Percentiles rank a stretch among this genome's conserved stretches.
These are phyloP conservation scores for Dynastes maya DNA, from an alignment of 2,888 invertebrate genomes.

Conservation along the genomic window DNA sequence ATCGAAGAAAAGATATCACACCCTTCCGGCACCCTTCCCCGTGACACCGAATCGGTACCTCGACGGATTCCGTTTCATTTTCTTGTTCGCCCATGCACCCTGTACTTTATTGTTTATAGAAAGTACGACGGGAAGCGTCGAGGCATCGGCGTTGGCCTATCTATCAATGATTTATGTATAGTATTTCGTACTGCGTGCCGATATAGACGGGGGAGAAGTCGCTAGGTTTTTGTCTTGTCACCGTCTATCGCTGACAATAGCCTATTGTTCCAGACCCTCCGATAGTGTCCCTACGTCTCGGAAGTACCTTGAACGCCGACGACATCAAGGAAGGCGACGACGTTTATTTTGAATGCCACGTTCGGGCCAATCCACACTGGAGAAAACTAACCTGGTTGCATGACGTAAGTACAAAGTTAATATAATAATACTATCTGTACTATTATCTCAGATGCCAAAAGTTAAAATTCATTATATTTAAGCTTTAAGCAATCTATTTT, in stretches of 20 bases:
- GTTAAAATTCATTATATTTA: too few relatives aligned
- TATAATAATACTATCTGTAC: not conserved
- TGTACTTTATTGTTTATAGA: conserved; percentile 34
- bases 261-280: conserved; percentile 82
- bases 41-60: conserved; percentile 17
- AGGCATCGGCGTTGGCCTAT: conserved; percentile 53
- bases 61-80: conserved; percentile 20
- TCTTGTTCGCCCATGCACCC: conserved; percentile 29
- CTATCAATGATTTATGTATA: conserved; percentile 62
- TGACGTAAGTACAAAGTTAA: conserved; percentile 78
- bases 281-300: conserved; percentile 85
- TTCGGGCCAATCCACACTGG: conserved; percentile 89
- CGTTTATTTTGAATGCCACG: conserved; percentile 94
- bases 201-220: conserved; percentile 9
- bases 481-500: too few relatives aligned
- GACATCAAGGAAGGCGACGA: conserved; percentile 95
- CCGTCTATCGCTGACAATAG: conserved; percentile 54
- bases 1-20: conserved; percentile 16
- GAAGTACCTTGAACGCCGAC: conserved; percentile 87
- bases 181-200: conserved; percentile 5
- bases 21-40: not conserved
- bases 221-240: conserved; percentile 39
- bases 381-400: conserved; percentile 90
- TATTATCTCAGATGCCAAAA: not conserved
- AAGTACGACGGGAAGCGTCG: conserved; percentile 9